These are phyloP conservation scores for Pangasius djambal DNA, from an alignment of 2,797 vertebrate species.

Conservation along the genomic window DNA sequence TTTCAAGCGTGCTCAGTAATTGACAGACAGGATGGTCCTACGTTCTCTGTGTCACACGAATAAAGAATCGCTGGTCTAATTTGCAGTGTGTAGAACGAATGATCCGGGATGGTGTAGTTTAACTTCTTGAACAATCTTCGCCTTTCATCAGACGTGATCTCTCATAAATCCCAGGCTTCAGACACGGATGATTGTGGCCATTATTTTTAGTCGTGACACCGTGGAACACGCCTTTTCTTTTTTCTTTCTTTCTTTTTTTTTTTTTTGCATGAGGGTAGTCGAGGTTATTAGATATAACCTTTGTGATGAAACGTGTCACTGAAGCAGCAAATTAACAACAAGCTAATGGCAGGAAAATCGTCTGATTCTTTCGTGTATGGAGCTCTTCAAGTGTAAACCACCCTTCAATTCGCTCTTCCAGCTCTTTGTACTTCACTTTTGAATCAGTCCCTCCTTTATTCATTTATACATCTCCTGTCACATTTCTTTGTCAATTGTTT, in stretches of 20 bases:
- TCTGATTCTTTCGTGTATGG: background rate
- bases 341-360: slow-evolving; percentile 67
- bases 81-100: background rate
- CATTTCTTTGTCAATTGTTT: slow-evolving; percentile 13
- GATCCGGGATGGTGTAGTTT: background rate
- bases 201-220: slow-evolving; percentile 75
- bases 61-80: background rate
- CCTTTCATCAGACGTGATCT: background rate
- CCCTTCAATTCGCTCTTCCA: background rate
- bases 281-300: slow-evolving; percentile 77
- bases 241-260: slow-evolving; percentile 55
- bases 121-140: background rate
- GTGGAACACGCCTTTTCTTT: slow-evolving; percentile 66
- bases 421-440: slow-evolving; percentile 17
- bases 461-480: slow-evolving; percentile 15
- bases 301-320: slow-evolving; percentile 81
- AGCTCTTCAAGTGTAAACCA: background rate
- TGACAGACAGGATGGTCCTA: background rate
- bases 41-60: background rate
- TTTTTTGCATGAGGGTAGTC: slow-evolving; percentile 60
- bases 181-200: slow-evolving; percentile 69
- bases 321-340: slow-evolving; percentile 85
- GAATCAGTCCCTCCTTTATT: background rate
- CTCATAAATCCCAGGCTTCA: slow-evolving; percentile 60
- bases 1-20: background rate